Evolutionary conservation across 2,113 vertebrate genomes (phyloP), one percentile per base, ranked within the genome.

Genomic region (Plectropomus leopardus): DNA sequence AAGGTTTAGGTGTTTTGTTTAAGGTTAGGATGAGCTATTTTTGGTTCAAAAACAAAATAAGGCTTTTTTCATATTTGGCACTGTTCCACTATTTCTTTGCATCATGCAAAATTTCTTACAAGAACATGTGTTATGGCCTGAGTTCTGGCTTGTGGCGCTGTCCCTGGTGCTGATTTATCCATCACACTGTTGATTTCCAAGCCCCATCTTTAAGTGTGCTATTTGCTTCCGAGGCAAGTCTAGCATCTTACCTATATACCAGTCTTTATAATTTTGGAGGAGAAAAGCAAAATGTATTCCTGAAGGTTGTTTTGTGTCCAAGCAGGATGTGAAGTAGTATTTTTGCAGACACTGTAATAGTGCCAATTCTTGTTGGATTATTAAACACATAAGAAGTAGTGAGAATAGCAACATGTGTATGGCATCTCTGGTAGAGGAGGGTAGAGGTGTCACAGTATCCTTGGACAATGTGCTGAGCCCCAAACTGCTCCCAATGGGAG

Each of bases 81-180:
- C 3, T 17, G 0, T 10, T 44, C 9, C 47, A 32, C 23, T 15
- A 60, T 44, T 42, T 26, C 1, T 15, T 42, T 42, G 0, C 17
- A 9, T 15, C 21, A 1, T 51, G 7, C 4, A 58, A 21, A 14
- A 14, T 36, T 17, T 55, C 16, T 57, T 7, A 7, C 28, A 28
- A 17, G 4, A 64, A 48, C 1, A 7, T 42, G 30, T 30, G 14
- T 64, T 17, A 16, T 3, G 8, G 1, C 5, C 24, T 9, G 2
- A 17, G 16, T 45, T 54, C 53, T 24, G 30, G n/a, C 13, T 23
- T 34, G 44, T 48, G 34, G 19, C 4, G 1, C 65, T 83, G 70
- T 72, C 54, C 54, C 47, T 71, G 75, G 50, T 71, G 66, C 72
- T 76, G 40, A 57, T 72, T 61, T 34, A 44, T 40, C 40, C 23